Conservation (phyloP, 2,888 invertebrate species). For the Syritta pipiens region DNA sequence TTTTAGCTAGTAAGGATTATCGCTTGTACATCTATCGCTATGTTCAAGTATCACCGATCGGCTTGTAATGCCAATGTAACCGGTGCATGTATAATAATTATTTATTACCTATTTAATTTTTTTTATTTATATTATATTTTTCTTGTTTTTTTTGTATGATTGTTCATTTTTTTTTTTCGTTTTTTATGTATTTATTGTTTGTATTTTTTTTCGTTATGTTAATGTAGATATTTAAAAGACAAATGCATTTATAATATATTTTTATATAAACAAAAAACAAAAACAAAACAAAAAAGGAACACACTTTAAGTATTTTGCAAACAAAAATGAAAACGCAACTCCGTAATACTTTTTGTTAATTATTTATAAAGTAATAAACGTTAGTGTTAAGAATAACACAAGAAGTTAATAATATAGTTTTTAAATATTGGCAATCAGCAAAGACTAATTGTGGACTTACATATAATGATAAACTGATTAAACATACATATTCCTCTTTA, state of each 20-base stretch:
- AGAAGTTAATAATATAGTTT: slow-evolving; percentile 53
- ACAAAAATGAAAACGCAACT: too few relatives aligned
- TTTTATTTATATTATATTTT: slow-evolving; percentile 41
- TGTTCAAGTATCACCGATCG: slow-evolving; percentile 93
- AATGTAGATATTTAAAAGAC: slow-evolving; percentile 69
- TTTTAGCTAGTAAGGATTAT: slow-evolving; percentile 99
- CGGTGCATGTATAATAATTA: slow-evolving; percentile 66
- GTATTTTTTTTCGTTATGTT: slow-evolving; percentile 49
- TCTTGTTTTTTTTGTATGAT: slow-evolving; percentile 26
- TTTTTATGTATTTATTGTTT: slow-evolving; percentile 59
- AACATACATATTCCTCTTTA: slow-evolving; percentile 66
- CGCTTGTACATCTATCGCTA: slow-evolving; percentile 99
- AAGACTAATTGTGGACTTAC: slow-evolving; percentile 71
- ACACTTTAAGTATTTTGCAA: slow-evolving; percentile 55
- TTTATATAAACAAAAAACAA: slow-evolving; percentile 64
- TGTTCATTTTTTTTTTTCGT: slow-evolving; percentile 39
- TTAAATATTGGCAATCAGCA: slow-evolving; percentile 71
- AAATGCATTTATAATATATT: slow-evolving; percentile 69
- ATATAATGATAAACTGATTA: slow-evolving; percentile 61
- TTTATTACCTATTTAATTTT: slow-evolving; percentile 60
- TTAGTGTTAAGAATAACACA: slow-evolving; percentile 60
- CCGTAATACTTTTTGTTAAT: slow-evolving; percentile 64
- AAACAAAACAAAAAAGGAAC: too few relatives aligned
- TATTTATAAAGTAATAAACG: slow-evolving; percentile 67
- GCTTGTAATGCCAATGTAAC: slow-evolving; percentile 75